Percentiles rank a stretch among this genome's conserved stretches.
phyloP scores from a whole-genome alignment of 2,113 vertebrate genomes.

The Psittacara wagleri region DNA sequence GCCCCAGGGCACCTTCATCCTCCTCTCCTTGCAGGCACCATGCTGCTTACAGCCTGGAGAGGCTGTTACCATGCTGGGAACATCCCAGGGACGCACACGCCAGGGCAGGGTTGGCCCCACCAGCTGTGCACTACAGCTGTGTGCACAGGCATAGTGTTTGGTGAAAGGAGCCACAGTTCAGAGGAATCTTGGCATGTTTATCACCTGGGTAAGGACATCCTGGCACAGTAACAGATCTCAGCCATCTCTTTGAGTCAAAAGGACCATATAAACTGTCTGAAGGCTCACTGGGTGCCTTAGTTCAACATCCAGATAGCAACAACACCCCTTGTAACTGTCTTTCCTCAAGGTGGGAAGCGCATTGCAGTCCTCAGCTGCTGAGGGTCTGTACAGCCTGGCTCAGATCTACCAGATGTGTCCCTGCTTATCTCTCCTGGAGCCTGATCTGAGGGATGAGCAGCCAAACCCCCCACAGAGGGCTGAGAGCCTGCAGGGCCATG shows the following conservation, averaged over 20 bases:
- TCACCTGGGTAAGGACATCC: too few species aligned
- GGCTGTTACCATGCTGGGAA: accelerated
- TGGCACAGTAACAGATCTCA: background rate
- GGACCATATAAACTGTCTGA: background rate
- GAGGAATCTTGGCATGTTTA: accelerated
- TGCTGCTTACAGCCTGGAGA: background rate
- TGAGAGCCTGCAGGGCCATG: background rate
- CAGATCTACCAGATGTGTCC: background rate
- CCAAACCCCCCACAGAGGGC: accelerated
- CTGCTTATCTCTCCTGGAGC: accelerated
- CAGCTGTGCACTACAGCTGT: background rate
- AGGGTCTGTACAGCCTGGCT: background rate
- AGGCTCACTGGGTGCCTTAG: background rate
- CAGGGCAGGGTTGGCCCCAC: background rate
- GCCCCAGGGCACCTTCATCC: background rate
- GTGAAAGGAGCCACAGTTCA: background rate
- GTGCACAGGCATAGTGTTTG: accelerated
- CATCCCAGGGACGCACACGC: background rate
- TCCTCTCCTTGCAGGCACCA: background rate
- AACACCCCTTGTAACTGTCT: background rate
- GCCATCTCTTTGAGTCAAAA: background rate
- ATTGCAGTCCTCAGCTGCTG: accelerated
- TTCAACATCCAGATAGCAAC: background rate
- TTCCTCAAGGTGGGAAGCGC: background rate
- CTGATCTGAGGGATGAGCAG: background rate